A percentile compares a stretch with the other conserved stretches of the same genome.
Conservation (phyloP, 1,140 invertebrate genomes). For the Dendroctonus ponderosae region DNA sequence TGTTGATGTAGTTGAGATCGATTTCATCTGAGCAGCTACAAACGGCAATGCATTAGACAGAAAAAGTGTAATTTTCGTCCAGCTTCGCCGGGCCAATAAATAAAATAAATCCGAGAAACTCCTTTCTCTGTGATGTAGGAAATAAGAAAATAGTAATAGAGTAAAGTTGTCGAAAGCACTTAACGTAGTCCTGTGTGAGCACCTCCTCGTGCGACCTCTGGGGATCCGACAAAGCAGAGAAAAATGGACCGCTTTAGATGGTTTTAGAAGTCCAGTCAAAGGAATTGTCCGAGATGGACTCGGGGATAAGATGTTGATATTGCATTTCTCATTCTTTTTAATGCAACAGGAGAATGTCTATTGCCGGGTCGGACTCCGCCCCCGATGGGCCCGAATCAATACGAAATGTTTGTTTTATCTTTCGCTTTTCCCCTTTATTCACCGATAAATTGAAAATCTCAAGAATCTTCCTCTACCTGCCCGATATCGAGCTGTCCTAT, state of each 20-base stretch:
- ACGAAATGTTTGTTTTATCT: constrained; percentile 36
- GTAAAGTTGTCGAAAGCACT: constrained; percentile 46
- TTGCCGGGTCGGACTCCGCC: constrained; percentile 19
- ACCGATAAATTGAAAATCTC: constrained; percentile 30
- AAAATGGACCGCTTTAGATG: constrained; percentile 48
- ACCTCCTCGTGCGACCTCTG: constrained; percentile 34
- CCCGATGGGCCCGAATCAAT: constrained; percentile 28
- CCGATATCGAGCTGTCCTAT: too few species aligned
- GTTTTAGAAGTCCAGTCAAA: constrained; percentile 46
- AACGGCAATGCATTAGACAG: too few species aligned
- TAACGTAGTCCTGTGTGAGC: constrained; percentile 38
- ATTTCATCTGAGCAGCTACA: too few species aligned
- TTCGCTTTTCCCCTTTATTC: constrained; percentile 31
- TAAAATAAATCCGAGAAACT: neutral
- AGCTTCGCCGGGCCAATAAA: neutral
- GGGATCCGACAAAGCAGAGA: constrained; percentile 41
- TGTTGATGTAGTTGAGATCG: too few species aligned
- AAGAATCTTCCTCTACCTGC: constrained; percentile 8
- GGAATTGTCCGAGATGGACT: constrained; percentile 49
- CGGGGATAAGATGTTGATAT: constrained; percentile 50
- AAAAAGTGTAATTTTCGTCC: too few species aligned
- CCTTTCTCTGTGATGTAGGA: constrained; percentile 16
- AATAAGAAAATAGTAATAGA: constrained; percentile 41
- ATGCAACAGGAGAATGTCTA: constrained; percentile 48
- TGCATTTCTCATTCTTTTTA: constrained; percentile 52